phyloP scores from a whole-genome alignment of 2,888 invertebrate species.

The Plutella xylostella region DNA sequence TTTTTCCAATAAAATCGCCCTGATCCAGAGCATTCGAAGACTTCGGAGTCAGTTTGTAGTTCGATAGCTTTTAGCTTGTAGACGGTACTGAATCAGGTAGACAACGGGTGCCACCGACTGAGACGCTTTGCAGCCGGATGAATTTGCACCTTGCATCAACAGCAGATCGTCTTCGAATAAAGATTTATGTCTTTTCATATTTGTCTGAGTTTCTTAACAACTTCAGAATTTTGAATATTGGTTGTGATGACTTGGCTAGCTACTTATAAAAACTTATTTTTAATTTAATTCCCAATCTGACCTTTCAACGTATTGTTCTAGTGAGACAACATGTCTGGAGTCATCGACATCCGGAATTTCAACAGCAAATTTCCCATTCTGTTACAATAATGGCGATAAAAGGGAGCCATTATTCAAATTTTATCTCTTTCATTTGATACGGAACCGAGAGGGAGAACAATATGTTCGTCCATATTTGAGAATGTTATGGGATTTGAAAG shows the following conservation, averaged over 20 bases:
- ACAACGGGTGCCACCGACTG: neutral
- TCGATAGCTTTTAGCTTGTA: too few species aligned
- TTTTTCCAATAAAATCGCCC: too few species aligned
- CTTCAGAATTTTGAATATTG: neutral
- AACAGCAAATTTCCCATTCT: too few species aligned
- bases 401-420: conserved; percentile 29
- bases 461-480: too few species aligned
- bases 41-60: neutral
- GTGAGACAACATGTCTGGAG: too few species aligned
- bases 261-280: too few species aligned
- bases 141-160: conserved; percentile 34
- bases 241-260: neutral
- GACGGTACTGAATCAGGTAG: neutral
- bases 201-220: neutral
- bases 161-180: conserved; percentile 29
- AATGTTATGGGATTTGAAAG: too few species aligned
- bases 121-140: conserved; percentile 18
- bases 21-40: too few species aligned
- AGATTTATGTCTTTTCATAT: conserved; percentile 16
- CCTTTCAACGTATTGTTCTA: too few species aligned
- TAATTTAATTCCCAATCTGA: too few species aligned
- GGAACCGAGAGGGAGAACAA: neutral
- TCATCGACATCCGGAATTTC: too few species aligned
- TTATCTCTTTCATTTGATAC: conserved; percentile 18
- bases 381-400: conserved; percentile 24